These are phyloP conservation scores for Trissolcus brochymenae DNA, from an alignment of 2,888 invertebrate genomes.

Conservation along the genomic window DNA sequence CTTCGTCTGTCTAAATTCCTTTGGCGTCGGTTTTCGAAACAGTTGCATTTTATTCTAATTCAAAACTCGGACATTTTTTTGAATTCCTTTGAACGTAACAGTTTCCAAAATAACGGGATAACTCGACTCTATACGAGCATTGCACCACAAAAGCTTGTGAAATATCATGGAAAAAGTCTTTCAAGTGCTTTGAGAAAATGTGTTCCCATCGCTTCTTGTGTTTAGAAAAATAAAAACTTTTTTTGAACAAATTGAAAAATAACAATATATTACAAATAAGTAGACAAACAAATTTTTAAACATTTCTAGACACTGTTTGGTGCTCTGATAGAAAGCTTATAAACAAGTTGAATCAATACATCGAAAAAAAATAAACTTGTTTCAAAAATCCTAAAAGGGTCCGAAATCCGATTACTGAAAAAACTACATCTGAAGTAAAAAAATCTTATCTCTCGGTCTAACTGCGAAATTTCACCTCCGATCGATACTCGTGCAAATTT, in stretches of 20 bases:
- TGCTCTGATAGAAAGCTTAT: neutral
- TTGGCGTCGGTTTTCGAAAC: too few species aligned
- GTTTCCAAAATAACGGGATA: constrained; percentile 1
- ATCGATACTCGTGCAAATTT: constrained; percentile 43
- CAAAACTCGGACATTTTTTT: neutral
- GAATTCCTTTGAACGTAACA: neutral
- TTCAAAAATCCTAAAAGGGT: neutral
- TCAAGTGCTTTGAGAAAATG: neutral
- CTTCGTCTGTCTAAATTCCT: too few species aligned
- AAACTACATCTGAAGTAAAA: constrained; percentile 15
- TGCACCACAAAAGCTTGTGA: neutral
- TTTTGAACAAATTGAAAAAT: too few species aligned
- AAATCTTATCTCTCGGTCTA: constrained; percentile 27
- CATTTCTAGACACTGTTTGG: too few species aligned
- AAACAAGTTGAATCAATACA: neutral
- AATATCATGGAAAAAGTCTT: neutral
- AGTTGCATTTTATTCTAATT: neutral
- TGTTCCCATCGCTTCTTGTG: too few species aligned
- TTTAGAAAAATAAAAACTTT: neutral
- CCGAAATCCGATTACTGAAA: neutral
- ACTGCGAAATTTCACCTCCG: constrained; percentile 35
- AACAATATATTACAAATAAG: too few species aligned
- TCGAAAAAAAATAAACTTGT: neutral
- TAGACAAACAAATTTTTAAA: too few species aligned
- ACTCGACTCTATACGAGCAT: neutral